Base-by-base conservation (phyloP, 1,140 invertebrate genomes). In the Hypothenemus hampei region DNA sequence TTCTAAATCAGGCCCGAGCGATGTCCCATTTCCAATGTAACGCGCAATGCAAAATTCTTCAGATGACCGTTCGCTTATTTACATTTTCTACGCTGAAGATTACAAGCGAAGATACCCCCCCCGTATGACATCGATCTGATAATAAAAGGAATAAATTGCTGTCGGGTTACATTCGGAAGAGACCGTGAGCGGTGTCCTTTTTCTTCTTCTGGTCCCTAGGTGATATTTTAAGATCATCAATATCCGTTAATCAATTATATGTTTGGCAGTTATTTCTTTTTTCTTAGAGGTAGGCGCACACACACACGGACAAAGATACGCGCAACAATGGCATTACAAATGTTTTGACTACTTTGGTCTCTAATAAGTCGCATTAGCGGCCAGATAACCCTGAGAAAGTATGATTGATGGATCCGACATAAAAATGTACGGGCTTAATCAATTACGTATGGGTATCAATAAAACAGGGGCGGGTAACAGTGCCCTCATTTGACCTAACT, bases 341-440 rank as follows among this genome's bases (percentile, higher is more conserved):
- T 57, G 55, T 57, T 57, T 57, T 57, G 55, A 57, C 55, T 57
- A 57, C 39, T 57, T 57, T 37, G 40, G 26, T 31, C 39, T 21
- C 55, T 57, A 57, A 57, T 57, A 50, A 50, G 55, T 44, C 55
- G 55, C 46, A 57, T 57, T 57, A 57, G 24, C 46, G 24, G 55
- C n/a, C 11, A 51, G 48, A 57, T 57, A 57, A 44, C 19, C 33
- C 39, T 24, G 40, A 15, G 55, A 57, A 57, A 57, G 55, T 57
- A 57, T 57, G 55, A 57, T 57, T 57, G 55, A 57, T 57, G 40
- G 23, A 51, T 51, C 55, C 47, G 55, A 57, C 55, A 45, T 15
- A 57, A 51, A 49, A 57, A 50, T 57, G 55, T 50, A 50, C 46
- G 55, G 47, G 15, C 19, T 20, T 48, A 57, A 57, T 57, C 44